phyloP scores from a whole-genome alignment of 2,888 invertebrate genomes.

The Coenonympha glycerion region DNA sequence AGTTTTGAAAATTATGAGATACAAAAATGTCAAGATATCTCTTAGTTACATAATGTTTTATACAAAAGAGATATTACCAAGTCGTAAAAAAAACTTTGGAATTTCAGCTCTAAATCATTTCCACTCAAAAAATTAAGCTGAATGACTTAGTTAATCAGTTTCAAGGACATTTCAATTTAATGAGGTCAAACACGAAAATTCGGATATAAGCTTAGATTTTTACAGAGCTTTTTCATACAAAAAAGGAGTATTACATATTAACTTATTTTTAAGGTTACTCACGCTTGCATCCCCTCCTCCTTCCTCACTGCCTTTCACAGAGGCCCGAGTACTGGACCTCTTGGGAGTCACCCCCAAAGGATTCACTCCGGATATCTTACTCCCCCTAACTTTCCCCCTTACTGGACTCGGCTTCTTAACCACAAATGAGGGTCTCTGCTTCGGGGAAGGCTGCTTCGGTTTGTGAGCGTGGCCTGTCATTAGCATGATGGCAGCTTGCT shows the following conservation, averaged over 20 bases:
- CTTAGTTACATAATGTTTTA: neutral
- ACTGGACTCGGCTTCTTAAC: neutral
- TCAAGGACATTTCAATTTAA: neutral
- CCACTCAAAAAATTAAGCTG: neutral
- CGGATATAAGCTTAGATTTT: no score
- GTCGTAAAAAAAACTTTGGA: no score
- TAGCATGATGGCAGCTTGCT: constrained; percentile 64
- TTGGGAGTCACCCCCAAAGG: neutral
- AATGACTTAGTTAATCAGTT: neutral
- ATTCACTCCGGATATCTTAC: neutral
- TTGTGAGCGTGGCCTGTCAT: constrained; percentile 62
- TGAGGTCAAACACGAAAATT: no score
- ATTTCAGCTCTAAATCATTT: no score
- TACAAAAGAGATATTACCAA: no score
- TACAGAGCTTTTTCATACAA: no score
- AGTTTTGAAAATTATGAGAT: no score
- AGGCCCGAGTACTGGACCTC: neutral
- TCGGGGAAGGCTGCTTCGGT: constrained; percentile 20
- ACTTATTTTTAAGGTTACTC: neutral
- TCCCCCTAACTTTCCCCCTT: neutral
- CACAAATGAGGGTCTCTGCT: neutral
- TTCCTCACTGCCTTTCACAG: neutral
- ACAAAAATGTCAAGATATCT: no score
- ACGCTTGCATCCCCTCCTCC: neutral
- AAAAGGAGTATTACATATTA: neutral